phyloP scores from a whole-genome alignment of 2,797 vertebrate species.

The Enteromius unitaeniatus region DNA sequence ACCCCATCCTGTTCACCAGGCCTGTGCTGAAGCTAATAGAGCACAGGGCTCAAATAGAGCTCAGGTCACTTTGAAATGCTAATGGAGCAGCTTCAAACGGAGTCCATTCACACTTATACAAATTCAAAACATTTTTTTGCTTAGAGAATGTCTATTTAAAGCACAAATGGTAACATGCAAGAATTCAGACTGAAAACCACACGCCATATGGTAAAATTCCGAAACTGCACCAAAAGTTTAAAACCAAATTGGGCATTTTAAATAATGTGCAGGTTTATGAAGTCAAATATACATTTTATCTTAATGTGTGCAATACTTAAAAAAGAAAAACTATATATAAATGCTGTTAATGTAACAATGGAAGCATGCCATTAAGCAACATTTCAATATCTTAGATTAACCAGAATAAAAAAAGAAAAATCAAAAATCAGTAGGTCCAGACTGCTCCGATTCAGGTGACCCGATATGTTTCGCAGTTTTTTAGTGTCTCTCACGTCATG shows the following conservation, averaged over 20 bases:
- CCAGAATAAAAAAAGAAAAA: background rate
- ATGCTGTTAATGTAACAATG: background rate
- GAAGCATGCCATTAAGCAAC: too few relatives aligned
- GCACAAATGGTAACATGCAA: slow-evolving; percentile 46
- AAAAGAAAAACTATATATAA: background rate
- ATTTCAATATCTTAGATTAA: background rate
- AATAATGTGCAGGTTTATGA: background rate
- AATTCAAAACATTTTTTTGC: slow-evolving; percentile 87
- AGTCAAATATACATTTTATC: background rate
- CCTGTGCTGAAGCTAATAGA: slow-evolving; percentile 86
- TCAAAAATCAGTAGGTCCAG: background rate
- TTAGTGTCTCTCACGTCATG: slow-evolving; percentile 41
- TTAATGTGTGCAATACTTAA: background rate
- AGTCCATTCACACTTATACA: slow-evolving; percentile 92
- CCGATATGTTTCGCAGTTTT: background rate
- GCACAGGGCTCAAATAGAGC: slow-evolving; percentile 84
- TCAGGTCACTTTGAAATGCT: slow-evolving; percentile 95
- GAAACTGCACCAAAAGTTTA: background rate
- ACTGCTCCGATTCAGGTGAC: background rate
- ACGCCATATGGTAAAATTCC: slow-evolving; percentile 22
- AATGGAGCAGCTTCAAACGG: slow-evolving; percentile 89
- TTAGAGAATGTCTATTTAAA: slow-evolving; percentile 75
- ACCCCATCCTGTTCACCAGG: slow-evolving; percentile 83
- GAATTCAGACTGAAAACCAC: slow-evolving; percentile 42
- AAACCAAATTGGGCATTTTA: background rate